Evolutionary conservation across 2,888 invertebrate genomes (phyloP), one percentile per base, ranked within the genome.

Genomic region (Platycheirus rosarum): DNA sequence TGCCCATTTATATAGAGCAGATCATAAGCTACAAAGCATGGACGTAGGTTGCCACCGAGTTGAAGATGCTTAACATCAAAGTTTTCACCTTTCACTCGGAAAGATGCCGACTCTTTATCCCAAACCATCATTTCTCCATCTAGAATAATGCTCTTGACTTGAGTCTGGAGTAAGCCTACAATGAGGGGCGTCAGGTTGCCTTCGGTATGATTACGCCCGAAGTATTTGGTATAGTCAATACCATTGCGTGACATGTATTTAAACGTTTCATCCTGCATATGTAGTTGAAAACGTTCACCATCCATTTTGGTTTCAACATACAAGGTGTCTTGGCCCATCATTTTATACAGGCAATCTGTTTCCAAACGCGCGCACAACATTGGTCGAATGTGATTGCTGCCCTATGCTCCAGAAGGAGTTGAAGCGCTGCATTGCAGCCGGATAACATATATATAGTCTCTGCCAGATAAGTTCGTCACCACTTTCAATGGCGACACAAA

Each of bases 91-190:
- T 97, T 96, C 0, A 94, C 94, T 1, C 94, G 93, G 87, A 94
- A 95, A 37, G 91, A 91, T 80, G 92, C 90, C 0, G 91, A 89
- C n/a, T 91, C 88, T 85, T 93, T 94, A 87, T 96, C 93, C 94
- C 95, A 97, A 0, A 95, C 94, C 95, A 98, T 95, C 95, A 98
- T 96, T 91, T 98, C 98, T 0, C 98, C 98, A 90, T 99, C 98
- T 4, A 99, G 89, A 82, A 98, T 97, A 76, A 96, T 93, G 65
- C 93, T 95, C 20, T 91, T 90, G 1, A 96, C 93, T 65, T 93
- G 90, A 0, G 92, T 86, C 23, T 92, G 92, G 85, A 98, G 93
- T 66, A 94, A 92, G 57, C 92, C 91, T 71, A 92, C 92, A 11
- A 98, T 91, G 84, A 93, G 91, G 0, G 94, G 94, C 0, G 97